Conservation (phyloP, 2,797 vertebrate genomes). For the Muscicapa striata region DNA sequence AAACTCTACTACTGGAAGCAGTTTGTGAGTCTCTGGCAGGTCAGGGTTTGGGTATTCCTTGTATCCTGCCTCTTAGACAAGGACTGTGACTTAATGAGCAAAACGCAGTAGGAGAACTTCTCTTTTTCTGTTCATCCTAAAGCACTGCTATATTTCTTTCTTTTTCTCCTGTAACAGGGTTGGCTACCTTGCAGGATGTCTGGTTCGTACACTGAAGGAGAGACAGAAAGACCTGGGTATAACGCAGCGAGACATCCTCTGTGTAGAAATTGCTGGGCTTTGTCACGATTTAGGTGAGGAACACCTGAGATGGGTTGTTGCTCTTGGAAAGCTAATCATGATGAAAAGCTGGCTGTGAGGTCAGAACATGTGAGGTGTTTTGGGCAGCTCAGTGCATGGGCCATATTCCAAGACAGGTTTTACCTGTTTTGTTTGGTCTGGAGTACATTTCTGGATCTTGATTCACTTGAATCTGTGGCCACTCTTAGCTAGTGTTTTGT, state of each 20-base stretch:
- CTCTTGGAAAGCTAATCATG: neutral
- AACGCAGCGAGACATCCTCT: slow-evolving; percentile 86
- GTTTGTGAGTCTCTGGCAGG: neutral
- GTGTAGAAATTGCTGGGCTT: slow-evolving; percentile 95
- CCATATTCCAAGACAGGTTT: neutral
- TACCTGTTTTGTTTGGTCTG: neutral
- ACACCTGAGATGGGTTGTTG: neutral
- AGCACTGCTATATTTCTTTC: neutral
- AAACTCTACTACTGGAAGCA: neutral
- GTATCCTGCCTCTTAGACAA: neutral
- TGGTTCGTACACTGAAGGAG: slow-evolving; percentile 82
- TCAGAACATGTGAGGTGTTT: neutral
- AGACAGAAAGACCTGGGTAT: slow-evolving; percentile 89
- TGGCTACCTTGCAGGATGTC: slow-evolving; percentile 86
- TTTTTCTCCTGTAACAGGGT: slow-evolving; percentile 78
- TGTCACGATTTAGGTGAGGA: slow-evolving; percentile 94
- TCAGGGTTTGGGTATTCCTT: neutral
- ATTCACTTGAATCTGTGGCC: neutral
- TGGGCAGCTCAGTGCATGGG: neutral
- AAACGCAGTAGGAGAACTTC: neutral
- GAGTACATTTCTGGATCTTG: neutral
- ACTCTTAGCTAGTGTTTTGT: neutral
- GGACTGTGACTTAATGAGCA: neutral
- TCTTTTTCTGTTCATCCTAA: neutral
- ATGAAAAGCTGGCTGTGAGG: neutral